These are phyloP conservation scores for Pygoscelis antarcticus DNA, from an alignment of 2,113 vertebrate genomes.

Conservation along the genomic window DNA sequence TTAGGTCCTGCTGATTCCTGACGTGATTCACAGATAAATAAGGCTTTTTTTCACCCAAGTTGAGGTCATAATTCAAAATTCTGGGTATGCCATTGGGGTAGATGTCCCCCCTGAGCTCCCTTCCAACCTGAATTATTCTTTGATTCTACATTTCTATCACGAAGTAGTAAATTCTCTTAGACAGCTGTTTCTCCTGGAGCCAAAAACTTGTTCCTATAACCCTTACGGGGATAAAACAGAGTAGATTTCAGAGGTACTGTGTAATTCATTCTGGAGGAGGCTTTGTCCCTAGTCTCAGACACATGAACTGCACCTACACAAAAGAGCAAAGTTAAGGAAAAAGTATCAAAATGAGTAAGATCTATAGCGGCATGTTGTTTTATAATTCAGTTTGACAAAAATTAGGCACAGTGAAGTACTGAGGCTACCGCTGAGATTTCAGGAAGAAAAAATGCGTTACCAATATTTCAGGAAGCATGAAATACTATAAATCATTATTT, in stretches of 20 bases:
- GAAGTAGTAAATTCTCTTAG: background rate
- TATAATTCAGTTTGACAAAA: conserved; percentile 11
- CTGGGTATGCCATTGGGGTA: background rate
- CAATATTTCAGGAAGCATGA: background rate
- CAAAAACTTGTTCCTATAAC: background rate
- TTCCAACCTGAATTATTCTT: background rate
- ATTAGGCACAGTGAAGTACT: background rate
- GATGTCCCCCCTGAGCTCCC: background rate
- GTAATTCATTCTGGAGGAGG: background rate
- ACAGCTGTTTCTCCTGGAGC: background rate
- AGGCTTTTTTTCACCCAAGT: background rate
- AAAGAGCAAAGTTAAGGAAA: background rate
- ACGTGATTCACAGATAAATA: background rate
- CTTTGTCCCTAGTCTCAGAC: background rate
- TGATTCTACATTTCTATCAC: background rate
- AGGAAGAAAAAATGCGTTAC: background rate
- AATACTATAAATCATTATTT: background rate
- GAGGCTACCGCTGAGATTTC: background rate
- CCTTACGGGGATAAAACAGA: background rate
- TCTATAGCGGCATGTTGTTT: background rate
- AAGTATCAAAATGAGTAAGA: background rate
- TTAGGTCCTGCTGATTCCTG: background rate
- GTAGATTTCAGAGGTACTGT: background rate
- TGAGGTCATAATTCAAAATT: background rate
- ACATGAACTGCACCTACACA: background rate